Conservation (phyloP, 2,888 invertebrate species). For the Eupelmus urozonus region DNA sequence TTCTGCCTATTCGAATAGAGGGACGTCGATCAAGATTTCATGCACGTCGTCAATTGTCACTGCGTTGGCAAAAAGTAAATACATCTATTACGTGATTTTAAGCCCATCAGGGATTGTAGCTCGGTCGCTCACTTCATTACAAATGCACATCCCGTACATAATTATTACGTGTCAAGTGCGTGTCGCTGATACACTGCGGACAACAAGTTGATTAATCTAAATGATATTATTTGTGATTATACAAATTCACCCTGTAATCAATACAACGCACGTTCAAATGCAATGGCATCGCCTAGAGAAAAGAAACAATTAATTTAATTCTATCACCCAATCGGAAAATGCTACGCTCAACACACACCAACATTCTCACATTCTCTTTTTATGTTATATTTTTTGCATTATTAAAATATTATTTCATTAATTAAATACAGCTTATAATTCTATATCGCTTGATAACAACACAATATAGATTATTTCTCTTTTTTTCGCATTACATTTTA, state of each 20-base stretch:
- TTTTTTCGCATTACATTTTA: constrained; percentile 18
- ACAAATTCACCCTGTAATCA: constrained; percentile 62
- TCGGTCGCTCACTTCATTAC: constrained; percentile 32
- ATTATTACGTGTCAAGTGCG: constrained; percentile 42
- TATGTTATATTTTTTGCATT: constrained; percentile 31
- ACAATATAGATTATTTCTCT: constrained; percentile 41
- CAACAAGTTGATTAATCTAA: constrained; percentile 41
- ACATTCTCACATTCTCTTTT: constrained; percentile 54
- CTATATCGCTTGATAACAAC: constrained; percentile 50
- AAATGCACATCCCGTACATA: constrained; percentile 47
- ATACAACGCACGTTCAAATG: constrained; percentile 45
- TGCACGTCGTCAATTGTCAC: constrained; percentile 54
- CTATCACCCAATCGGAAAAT: constrained; percentile 35
- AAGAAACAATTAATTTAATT: constrained; percentile 33
- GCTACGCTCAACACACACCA: constrained; percentile 14
- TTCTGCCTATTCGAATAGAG: constrained; percentile 31
- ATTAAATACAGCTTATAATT: constrained; percentile 65
- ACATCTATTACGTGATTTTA: constrained; percentile 48
- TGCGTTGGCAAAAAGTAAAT: constrained; percentile 54
- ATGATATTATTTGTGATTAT: constrained; percentile 57
- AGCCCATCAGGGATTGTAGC: constrained; percentile 29
- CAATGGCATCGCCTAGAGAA: constrained; percentile 37
- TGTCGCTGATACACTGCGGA: constrained; percentile 33
- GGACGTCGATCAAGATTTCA: constrained; percentile 55
- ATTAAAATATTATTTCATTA: constrained; percentile 68